phyloP scores from a whole-genome alignment of 2,113 vertebrate species.

The Anolis carolinensis region DNA sequence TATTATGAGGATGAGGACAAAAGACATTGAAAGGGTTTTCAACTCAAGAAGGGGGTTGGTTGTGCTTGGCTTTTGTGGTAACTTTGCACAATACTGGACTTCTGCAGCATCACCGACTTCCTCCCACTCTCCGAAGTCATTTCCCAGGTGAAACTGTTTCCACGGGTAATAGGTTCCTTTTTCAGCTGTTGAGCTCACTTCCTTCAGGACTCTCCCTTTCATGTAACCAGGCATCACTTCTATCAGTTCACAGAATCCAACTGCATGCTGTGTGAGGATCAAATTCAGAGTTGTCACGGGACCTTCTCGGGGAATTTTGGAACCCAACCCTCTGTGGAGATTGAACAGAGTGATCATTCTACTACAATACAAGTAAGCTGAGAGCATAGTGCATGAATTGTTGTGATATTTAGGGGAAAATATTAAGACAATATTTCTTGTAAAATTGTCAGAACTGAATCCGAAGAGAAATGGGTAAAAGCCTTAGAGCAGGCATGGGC shows the following conservation, averaged over 20 bases:
- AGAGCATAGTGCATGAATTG: not conserved
- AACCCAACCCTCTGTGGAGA: not conserved
- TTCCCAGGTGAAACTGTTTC: not conserved
- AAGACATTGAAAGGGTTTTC: not conserved
- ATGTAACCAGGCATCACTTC: not conserved
- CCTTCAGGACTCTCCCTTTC: not conserved
- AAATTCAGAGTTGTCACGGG: not conserved
- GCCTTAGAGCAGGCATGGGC: too few species aligned
- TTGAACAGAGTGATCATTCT: not conserved
- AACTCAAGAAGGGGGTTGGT: not conserved
- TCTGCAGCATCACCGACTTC: not conserved
- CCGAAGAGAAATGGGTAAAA: not conserved
- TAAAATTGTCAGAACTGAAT: not conserved
- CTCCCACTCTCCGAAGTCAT: not conserved
- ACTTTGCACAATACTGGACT: not conserved
- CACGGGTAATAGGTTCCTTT: not conserved
- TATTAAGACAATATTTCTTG: not conserved
- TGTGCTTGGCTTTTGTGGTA: not conserved
- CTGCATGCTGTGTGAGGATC: not conserved
- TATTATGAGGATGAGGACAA: too few species aligned
- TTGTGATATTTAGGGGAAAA: not conserved
- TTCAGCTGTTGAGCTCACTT: conserved; percentile 1
- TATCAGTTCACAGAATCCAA: too few species aligned
- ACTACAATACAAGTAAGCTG: not conserved
- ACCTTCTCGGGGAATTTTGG: not conserved